Conservation (phyloP, 2,888 invertebrate genomes). For the Yponomeuta sedellus region DNA sequence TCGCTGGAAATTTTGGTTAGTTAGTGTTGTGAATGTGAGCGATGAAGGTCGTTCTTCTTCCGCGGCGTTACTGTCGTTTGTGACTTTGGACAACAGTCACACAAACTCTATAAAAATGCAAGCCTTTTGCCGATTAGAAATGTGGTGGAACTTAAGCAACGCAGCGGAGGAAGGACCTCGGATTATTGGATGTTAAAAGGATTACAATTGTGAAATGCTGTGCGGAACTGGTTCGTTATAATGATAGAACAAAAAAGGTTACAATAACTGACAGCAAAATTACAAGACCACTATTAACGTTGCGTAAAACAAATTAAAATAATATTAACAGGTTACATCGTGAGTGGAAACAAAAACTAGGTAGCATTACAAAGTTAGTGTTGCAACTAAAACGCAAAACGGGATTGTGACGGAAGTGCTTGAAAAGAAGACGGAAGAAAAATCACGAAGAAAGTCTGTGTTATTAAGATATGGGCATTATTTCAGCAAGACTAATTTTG, state of each 20-base stretch:
- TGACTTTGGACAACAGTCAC: too few species aligned
- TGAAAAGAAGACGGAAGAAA: not conserved
- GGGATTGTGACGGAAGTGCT: not conserved
- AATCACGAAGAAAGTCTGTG: not conserved
- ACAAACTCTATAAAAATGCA: too few species aligned
- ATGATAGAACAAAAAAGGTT: not conserved
- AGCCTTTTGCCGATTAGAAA: too few species aligned
- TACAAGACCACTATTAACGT: not conserved
- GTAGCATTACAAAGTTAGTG: not conserved
- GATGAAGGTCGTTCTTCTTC: too few species aligned
- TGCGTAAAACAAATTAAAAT: not conserved
- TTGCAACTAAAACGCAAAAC: not conserved
- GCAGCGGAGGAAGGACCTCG: too few species aligned
- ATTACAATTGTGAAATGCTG: not conserved
- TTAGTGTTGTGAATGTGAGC: not conserved
- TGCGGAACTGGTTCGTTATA: not conserved
- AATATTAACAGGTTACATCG: slow-evolving; percentile 12
- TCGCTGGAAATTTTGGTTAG: slow-evolving; percentile 6
- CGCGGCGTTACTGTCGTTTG: too few species aligned
- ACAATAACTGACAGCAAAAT: not conserved
- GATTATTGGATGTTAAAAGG: not conserved
- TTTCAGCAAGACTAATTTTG: not conserved
- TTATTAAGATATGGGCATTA: not conserved
- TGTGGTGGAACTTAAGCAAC: too few species aligned
- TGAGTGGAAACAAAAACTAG: not conserved